phyloP scores from a whole-genome alignment of 2,888 invertebrate species.

The Lepidochrysops patricia region DNA sequence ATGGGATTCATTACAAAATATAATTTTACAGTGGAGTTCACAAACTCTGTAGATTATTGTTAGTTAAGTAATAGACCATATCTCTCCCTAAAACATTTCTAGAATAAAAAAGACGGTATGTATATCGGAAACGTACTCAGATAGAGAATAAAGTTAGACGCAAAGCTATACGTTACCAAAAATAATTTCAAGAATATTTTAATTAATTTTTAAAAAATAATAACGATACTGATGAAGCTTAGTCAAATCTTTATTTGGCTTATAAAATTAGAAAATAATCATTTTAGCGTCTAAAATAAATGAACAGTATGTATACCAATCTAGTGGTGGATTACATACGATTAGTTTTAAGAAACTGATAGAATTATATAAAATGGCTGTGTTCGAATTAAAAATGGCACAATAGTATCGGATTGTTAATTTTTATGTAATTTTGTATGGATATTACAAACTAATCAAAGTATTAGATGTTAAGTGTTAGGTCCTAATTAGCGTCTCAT shows the following conservation, averaged over 20 bases:
- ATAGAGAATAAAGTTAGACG: not conserved
- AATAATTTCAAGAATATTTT: not conserved
- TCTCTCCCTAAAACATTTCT: not conserved
- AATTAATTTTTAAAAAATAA: too few relatives aligned
- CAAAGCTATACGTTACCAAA: not conserved
- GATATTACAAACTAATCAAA: conserved; percentile 8
- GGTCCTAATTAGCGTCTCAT: not conserved
- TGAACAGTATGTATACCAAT: not conserved
- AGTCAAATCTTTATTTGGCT: not conserved
- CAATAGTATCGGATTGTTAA: conserved; percentile 44
- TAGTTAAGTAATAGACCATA: not conserved
- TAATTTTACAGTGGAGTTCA: too few relatives aligned
- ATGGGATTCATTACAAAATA: too few relatives aligned
- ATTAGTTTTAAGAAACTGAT: conserved; percentile 36
- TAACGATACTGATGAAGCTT: not conserved
- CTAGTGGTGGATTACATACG: conserved; percentile 7
- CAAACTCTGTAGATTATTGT: not conserved
- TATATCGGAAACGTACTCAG: not conserved
- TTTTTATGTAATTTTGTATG: conserved; percentile 25
- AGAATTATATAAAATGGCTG: conserved; percentile 67
- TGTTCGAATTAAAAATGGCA: conserved; percentile 62
- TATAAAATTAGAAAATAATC: conserved; percentile 7
- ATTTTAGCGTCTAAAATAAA: not conserved
- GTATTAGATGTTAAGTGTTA: conserved; percentile 9
- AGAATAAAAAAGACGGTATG: not conserved